Conservation (phyloP, 2,888 invertebrate species). For the Drosophila ustulata region DNA sequence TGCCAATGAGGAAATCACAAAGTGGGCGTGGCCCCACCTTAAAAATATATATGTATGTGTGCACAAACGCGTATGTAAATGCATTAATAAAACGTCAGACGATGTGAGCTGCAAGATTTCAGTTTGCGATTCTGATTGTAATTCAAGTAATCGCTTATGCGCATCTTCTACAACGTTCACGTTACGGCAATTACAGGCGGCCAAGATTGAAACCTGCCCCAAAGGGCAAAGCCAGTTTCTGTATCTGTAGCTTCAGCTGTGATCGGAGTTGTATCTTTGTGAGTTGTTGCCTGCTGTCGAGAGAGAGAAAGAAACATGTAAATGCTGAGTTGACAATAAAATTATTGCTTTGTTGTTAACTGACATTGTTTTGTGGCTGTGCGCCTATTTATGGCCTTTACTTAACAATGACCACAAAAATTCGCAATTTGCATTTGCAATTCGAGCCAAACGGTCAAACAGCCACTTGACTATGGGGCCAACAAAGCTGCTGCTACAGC, state of each 20-base stretch:
- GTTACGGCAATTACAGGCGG: slow-evolving; percentile 29
- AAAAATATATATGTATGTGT: not conserved
- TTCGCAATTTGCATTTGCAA: slow-evolving; percentile 76
- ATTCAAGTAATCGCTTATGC: slow-evolving; percentile 18
- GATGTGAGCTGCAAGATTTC: slow-evolving; percentile 15
- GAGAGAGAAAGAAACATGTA: slow-evolving; percentile 33
- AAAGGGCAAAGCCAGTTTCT: slow-evolving; percentile 20
- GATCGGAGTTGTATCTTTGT: slow-evolving; percentile 22
- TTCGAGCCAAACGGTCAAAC: slow-evolving; percentile 65
- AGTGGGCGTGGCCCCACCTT: slow-evolving; percentile 32
- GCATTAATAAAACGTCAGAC: slow-evolving; percentile 21
- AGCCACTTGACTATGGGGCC: slow-evolving; percentile 54
- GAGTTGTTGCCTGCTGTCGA: slow-evolving; percentile 9
- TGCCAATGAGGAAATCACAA: slow-evolving; percentile 55
- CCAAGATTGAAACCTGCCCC: slow-evolving; percentile 39
- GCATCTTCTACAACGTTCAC: slow-evolving; percentile 34
- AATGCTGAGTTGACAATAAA: slow-evolving; percentile 71
- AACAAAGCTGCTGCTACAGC: slow-evolving; percentile 20
- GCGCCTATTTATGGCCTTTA: slow-evolving; percentile 74
- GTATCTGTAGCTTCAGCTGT: slow-evolving; percentile 17
- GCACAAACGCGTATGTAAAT: slow-evolving; percentile 9
- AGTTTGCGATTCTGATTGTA: slow-evolving; percentile 6
- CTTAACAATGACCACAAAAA: slow-evolving; percentile 79
- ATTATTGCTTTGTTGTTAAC: slow-evolving; percentile 67
- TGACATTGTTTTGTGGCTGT: slow-evolving; percentile 36